Evolutionary conservation across 2,113 vertebrate species (phyloP).

Genomic region (Tenebrosternarchus preto): DNA sequence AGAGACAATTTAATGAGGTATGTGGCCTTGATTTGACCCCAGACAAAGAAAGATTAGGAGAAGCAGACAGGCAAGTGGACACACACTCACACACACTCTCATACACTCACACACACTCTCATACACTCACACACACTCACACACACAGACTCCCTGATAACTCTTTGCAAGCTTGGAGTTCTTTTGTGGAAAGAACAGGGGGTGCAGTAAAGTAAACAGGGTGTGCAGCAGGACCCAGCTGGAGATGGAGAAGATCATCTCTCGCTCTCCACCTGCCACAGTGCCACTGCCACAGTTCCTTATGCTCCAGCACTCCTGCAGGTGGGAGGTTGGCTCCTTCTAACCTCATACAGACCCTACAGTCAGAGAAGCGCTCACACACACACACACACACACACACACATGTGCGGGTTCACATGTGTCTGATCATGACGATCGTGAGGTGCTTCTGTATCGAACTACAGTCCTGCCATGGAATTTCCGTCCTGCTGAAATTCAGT

Average conservation of each 20-base stretch:
- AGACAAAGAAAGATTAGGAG: conserved; percentile 47
- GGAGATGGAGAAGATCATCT: background rate
- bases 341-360: too few species aligned
- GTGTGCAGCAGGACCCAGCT: background rate
- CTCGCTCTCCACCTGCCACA: too few species aligned
- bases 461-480: too few species aligned
- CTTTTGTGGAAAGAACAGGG: background rate
- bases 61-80: conserved; percentile 36
- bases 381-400: too few species aligned
- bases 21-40: conserved; percentile 63
- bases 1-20: conserved; percentile 49
- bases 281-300: too few species aligned
- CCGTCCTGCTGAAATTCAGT: too few species aligned
- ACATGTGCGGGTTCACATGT: too few species aligned
- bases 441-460: too few species aligned
- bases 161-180: conserved; percentile 14
- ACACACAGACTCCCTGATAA: conserved; percentile 18
- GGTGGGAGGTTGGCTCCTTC: too few species aligned
- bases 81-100: conserved; percentile 19
- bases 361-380: too few species aligned
- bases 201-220: conserved; percentile 42
- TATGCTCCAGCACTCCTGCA: too few species aligned
- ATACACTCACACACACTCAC: conserved; percentile 3
- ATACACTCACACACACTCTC: background rate
- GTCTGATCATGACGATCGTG: too few species aligned